These are phyloP conservation scores for Archips xylosteana DNA, from an alignment of 2,888 invertebrate species.

Conservation along the genomic window DNA sequence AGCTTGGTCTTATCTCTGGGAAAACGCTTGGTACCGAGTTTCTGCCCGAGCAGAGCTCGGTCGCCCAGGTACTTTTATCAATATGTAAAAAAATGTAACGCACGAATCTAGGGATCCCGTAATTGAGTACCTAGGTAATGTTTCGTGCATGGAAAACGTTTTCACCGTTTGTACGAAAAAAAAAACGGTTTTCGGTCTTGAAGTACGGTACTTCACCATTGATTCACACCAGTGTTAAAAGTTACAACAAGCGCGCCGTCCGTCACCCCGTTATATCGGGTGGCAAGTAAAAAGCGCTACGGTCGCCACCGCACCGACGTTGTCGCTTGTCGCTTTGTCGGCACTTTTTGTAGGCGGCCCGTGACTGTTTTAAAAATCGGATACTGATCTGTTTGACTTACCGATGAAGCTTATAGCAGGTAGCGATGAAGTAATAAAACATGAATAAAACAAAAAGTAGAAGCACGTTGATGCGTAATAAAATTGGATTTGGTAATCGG, in stretches of 20 bases:
- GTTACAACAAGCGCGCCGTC: slow-evolving; percentile 13
- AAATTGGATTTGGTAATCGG: slow-evolving; percentile 57
- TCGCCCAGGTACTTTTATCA: too few relatives aligned
- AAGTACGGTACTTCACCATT: too few relatives aligned
- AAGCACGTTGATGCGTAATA: slow-evolving; percentile 39
- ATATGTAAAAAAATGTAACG: too few relatives aligned
- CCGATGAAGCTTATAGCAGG: slow-evolving; percentile 68
- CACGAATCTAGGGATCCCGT: too few relatives aligned
- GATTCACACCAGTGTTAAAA: too few relatives aligned
- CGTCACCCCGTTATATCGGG: slow-evolving; percentile 49
- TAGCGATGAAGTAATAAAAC: slow-evolving; percentile 75
- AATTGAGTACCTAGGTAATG: too few relatives aligned
- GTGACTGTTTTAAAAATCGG: slow-evolving; percentile 83
- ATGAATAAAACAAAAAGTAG: slow-evolving; percentile 55
- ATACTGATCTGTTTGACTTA: slow-evolving; percentile 72
- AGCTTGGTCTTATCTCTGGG: too few relatives aligned
- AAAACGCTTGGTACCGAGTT: too few relatives aligned
- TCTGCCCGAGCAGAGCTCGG: too few relatives aligned
- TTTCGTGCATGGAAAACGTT: too few relatives aligned
- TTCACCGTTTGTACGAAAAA: too few relatives aligned
- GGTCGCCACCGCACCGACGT: slow-evolving; percentile 60
- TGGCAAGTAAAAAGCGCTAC: slow-evolving; percentile 64
- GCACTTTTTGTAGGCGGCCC: slow-evolving; percentile 75
- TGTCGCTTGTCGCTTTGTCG: slow-evolving; percentile 73
- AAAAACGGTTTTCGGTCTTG: too few relatives aligned